phyloP scores from a whole-genome alignment of 2,113 vertebrate species.

The Thamnophis sirtalis region DNA sequence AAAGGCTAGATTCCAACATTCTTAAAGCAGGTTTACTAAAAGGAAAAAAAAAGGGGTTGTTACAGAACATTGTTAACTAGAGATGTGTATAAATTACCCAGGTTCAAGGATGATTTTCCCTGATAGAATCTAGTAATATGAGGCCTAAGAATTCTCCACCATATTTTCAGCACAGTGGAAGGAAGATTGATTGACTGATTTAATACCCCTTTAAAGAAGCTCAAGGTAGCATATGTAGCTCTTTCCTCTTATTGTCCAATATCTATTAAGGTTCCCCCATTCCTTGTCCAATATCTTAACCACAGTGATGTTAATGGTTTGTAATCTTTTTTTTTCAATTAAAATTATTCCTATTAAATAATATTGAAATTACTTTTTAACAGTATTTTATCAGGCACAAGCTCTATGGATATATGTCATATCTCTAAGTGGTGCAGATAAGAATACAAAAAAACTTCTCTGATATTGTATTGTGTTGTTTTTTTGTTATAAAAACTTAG shows the following conservation, averaged over 20 bases:
- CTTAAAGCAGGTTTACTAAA: background rate
- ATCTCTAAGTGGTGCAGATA: background rate
- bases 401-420: background rate
- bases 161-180: background rate
- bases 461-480: background rate
- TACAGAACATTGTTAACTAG: background rate
- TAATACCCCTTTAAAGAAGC: background rate
- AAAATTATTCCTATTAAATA: background rate
- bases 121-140: background rate
- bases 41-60: background rate
- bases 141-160: background rate
- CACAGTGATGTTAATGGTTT: background rate
- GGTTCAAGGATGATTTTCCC: background rate
- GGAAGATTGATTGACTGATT: background rate
- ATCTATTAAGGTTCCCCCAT: background rate
- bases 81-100: background rate
- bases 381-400: background rate
- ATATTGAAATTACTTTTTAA: background rate
- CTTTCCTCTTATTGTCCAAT: background rate
- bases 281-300: background rate
- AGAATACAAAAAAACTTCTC: background rate
- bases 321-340: background rate
- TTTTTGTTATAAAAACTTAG: background rate
- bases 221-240: background rate
- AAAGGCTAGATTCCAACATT: background rate